These are phyloP conservation scores for Trichonephila clavipes DNA, from an alignment of 1,140 invertebrate species.

Conservation along the genomic window DNA sequence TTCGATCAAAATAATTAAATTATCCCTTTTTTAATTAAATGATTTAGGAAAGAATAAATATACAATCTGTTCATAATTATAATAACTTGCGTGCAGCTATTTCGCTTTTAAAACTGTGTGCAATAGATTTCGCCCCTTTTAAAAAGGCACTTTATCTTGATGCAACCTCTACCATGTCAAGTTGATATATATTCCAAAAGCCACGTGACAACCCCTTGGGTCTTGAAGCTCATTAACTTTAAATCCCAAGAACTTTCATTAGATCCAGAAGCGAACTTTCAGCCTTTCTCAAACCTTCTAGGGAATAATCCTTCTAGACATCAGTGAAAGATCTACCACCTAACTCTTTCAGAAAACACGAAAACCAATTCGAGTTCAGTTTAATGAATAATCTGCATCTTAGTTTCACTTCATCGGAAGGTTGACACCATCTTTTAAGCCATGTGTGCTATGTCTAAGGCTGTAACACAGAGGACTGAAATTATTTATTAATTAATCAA, in stretches of 20 bases:
- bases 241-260: slow-evolving; percentile 2
- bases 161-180: background rate
- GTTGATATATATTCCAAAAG: background rate
- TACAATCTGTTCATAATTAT: too few relatives aligned
- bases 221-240: background rate
- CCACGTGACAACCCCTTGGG: background rate
- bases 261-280: background rate
- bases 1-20: too few relatives aligned
- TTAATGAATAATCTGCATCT: too few relatives aligned
- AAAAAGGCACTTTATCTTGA: background rate
- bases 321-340: background rate
- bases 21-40: too few relatives aligned
- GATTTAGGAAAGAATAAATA: too few relatives aligned
- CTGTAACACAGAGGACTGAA: too few relatives aligned
- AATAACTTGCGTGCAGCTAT: too few relatives aligned
- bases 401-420: too few relatives aligned
- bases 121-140: background rate
- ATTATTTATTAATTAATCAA: background rate
- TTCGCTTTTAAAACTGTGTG: background rate
- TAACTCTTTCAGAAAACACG: background rate
- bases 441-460: too few relatives aligned
- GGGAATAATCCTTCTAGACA: background rate
- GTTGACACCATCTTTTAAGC: too few relatives aligned
- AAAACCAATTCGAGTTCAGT: background rate
- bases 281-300: background rate